These are phyloP conservation scores for Mormyrops attenuatus DNA, from an alignment of 2,797 vertebrate genomes.

Conservation along the genomic window DNA sequence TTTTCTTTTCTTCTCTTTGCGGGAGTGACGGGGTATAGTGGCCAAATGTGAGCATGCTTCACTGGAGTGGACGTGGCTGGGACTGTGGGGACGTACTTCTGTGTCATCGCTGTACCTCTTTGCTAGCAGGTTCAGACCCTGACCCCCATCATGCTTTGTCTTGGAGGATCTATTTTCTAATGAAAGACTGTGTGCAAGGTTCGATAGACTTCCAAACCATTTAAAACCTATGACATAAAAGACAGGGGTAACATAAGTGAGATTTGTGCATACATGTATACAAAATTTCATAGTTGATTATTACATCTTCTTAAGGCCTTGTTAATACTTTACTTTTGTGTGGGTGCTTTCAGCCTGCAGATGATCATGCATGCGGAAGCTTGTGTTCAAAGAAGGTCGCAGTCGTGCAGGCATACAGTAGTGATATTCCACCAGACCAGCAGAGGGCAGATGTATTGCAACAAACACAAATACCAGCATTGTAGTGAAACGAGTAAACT, in stretches of 20 bases:
- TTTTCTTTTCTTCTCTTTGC: slow-evolving; percentile 51
- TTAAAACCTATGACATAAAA: slow-evolving; percentile 69
- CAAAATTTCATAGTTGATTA: background rate
- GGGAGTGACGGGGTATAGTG: slow-evolving; percentile 75
- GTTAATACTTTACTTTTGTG: background rate
- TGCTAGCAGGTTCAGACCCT: slow-evolving; percentile 19
- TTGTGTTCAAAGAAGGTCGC: background rate
- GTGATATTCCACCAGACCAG: background rate
- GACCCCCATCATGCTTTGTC: slow-evolving; percentile 27
- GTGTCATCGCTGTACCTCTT: slow-evolving; percentile 70
- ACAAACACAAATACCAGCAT: background rate
- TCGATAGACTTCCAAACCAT: slow-evolving; percentile 80
- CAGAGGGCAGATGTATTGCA: background rate
- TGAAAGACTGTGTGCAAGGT: slow-evolving; percentile 65
- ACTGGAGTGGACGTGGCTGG: slow-evolving; percentile 74
- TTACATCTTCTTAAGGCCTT: background rate
- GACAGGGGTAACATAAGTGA: background rate
- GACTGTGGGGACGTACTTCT: slow-evolving; percentile 60
- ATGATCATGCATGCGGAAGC: background rate
- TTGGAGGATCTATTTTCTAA: slow-evolving; percentile 49
- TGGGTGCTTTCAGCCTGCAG: background rate
- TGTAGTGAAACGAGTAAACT: background rate
- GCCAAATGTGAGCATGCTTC: slow-evolving; percentile 85
- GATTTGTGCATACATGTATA: background rate
- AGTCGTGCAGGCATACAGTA: background rate